These are phyloP conservation scores for Knipowitschia caucasica DNA, from an alignment of 2,797 vertebrate genomes.

Conservation along the genomic window DNA sequence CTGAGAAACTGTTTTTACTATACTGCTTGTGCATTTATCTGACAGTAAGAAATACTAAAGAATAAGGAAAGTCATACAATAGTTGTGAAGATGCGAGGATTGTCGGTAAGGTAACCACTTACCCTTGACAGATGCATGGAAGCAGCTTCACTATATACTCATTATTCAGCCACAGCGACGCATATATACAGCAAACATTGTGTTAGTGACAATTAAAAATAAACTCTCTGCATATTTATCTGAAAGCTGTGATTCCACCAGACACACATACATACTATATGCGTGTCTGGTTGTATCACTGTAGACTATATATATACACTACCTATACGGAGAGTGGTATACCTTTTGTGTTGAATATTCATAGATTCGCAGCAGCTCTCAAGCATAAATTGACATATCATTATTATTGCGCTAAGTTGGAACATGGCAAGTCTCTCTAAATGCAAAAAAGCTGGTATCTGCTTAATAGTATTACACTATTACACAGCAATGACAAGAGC, in stretches of 20 bases:
- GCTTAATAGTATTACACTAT: conserved; percentile 44
- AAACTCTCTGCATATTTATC: conserved; percentile 2
- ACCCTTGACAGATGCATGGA: conserved; percentile 10
- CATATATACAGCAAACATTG: not conserved
- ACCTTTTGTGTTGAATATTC: conserved; percentile 41
- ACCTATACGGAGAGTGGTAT: not conserved
- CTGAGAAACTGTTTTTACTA: conserved; percentile 18
- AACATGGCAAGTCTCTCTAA: conserved; percentile 28
- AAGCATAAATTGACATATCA: conserved; percentile 38
- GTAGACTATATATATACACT: too few relatives aligned
- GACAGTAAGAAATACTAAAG: conserved; percentile 2
- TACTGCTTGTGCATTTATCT: conserved; percentile 21
- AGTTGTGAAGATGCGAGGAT: not conserved
- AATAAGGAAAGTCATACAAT: conserved; percentile 1
- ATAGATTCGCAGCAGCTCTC: conserved; percentile 31
- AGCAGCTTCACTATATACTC: conserved; percentile 2
- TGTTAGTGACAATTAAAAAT: not conserved
- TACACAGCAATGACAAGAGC: conserved; percentile 42
- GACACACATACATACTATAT: conserved; percentile 2
- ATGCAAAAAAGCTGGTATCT: conserved; percentile 39
- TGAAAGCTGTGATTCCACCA: conserved; percentile 10
- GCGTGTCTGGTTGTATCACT: too few relatives aligned
- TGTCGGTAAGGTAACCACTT: conserved; percentile 5
- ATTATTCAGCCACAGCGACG: conserved; percentile 1
- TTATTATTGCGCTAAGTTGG: conserved; percentile 40